phyloP scores from a whole-genome alignment of 2,888 invertebrate genomes.

The Mythimna albipuncta region DNA sequence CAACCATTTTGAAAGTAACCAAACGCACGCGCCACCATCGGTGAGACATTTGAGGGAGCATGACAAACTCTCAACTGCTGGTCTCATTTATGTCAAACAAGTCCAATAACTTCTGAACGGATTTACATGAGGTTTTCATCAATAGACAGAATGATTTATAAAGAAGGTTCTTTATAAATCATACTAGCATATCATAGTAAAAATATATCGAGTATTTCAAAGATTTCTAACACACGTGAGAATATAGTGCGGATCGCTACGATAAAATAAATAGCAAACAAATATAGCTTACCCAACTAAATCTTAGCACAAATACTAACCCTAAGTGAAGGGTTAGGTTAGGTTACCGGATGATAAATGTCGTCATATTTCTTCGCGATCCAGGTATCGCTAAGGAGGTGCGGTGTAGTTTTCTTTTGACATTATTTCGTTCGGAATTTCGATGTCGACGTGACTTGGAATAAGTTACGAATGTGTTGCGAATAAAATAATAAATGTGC shows the following conservation, averaged over 20 bases:
- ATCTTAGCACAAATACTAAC: conserved; percentile 10
- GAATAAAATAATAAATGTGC: conserved; percentile 36
- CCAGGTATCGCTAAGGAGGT: conserved; percentile 57
- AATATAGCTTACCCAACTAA: not conserved
- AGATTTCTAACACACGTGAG: too few species aligned
- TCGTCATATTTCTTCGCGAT: conserved; percentile 55
- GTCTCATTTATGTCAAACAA: too few species aligned
- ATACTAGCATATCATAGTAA: too few species aligned
- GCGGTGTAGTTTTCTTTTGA: conserved; percentile 45
- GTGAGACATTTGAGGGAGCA: too few species aligned
- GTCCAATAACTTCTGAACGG: too few species aligned
- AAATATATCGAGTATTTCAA: too few species aligned
- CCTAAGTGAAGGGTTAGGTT: not conserved
- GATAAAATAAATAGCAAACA: not conserved
- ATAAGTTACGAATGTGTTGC: conserved; percentile 25
- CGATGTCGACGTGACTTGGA: conserved; percentile 24
- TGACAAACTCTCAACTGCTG: too few species aligned
- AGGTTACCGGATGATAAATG: conserved; percentile 62
- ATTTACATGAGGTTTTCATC: not conserved
- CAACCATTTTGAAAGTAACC: too few species aligned
- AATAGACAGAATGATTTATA: not conserved
- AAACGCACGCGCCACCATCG: too few species aligned
- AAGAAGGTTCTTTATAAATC: too few species aligned
- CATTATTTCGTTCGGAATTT: conserved; percentile 45
- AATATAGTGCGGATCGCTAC: too few species aligned